Evolutionary conservation across 1,140 invertebrate genomes (phyloP).

Genomic region (Microplitis mediator): DNA sequence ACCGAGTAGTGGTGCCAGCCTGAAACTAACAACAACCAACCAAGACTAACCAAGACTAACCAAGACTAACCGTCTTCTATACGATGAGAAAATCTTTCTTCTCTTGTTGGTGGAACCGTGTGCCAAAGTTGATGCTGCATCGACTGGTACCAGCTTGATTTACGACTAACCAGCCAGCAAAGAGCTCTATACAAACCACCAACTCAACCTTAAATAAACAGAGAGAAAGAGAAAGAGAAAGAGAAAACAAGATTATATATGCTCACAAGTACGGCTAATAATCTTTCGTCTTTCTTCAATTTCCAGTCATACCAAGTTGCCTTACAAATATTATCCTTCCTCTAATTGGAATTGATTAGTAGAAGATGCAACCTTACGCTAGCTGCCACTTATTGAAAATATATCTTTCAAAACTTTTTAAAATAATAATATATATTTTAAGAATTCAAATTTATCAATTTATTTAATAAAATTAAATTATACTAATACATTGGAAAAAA

Average conservation of each 20-base stretch:
- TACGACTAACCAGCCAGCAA: slow-evolving; percentile 50
- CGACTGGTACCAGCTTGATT: slow-evolving; percentile 53
- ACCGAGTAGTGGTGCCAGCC: background rate
- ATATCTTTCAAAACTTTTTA: too few species aligned
- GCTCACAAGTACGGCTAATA: slow-evolving; percentile 48
- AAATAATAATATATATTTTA: too few species aligned
- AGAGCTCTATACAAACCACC: too few species aligned
- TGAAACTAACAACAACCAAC: too few species aligned
- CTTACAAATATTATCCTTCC: slow-evolving; percentile 59
- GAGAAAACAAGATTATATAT: slow-evolving; percentile 35
- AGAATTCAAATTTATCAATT: too few species aligned
- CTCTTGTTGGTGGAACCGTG: slow-evolving; percentile 6
- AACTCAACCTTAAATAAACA: background rate
- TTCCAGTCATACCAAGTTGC: slow-evolving; percentile 31
- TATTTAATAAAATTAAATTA: too few species aligned
- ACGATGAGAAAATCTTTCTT: background rate
- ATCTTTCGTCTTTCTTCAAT: slow-evolving; percentile 41
- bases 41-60: background rate
- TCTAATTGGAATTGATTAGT: slow-evolving; percentile 65
- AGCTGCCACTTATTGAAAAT: too few species aligned
- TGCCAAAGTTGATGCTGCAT: slow-evolving; percentile 31
- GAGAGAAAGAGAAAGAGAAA: slow-evolving; percentile 37
- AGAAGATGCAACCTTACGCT: slow-evolving; percentile 7
- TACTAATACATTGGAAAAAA: too few species aligned
- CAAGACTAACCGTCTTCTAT: background rate